phyloP scores from a whole-genome alignment of 2,797 vertebrate genomes.

The Emydoidea blandingii region DNA sequence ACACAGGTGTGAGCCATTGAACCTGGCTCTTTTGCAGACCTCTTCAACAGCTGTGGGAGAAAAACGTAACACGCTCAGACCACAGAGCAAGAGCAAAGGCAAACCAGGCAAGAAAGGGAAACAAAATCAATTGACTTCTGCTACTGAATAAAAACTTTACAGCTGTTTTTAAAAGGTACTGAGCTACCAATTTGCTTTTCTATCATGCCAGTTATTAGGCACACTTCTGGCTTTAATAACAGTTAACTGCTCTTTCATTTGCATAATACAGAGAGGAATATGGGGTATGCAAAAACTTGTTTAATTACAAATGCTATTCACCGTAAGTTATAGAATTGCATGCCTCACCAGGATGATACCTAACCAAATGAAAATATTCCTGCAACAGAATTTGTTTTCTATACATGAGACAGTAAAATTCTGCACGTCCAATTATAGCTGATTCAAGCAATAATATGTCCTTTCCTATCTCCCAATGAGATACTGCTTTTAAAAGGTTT shows the following conservation, averaged over 20 bases:
- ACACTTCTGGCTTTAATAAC: constrained; percentile 57
- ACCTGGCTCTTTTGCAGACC: constrained; percentile 35
- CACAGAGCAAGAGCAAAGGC: constrained; percentile 50
- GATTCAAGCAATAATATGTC: constrained; percentile 28
- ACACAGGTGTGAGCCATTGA: constrained; percentile 71
- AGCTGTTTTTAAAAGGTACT: constrained; percentile 71
- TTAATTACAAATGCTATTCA: constrained; percentile 61
- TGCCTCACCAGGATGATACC: constrained; percentile 15
- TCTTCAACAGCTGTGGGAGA: constrained; percentile 56
- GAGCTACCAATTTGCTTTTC: constrained; percentile 74
- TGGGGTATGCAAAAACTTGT: background rate
- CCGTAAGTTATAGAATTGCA: background rate
- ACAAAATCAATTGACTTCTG: constrained; percentile 73
- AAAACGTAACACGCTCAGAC: background rate
- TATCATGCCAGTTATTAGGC: constrained; percentile 67
- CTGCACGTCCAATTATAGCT: constrained; percentile 14
- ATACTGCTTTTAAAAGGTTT: background rate
- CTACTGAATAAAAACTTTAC: constrained; percentile 76
- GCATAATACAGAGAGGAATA: constrained; percentile 15
- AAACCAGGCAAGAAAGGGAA: constrained; percentile 63
- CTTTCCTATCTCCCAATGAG: background rate
- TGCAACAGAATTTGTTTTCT: constrained; percentile 39
- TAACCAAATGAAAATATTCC: background rate
- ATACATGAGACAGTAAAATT: background rate
- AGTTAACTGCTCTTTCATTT: constrained; percentile 50